phyloP scores from a whole-genome alignment of 2,888 invertebrate genomes.

The Nycteola revayana region DNA sequence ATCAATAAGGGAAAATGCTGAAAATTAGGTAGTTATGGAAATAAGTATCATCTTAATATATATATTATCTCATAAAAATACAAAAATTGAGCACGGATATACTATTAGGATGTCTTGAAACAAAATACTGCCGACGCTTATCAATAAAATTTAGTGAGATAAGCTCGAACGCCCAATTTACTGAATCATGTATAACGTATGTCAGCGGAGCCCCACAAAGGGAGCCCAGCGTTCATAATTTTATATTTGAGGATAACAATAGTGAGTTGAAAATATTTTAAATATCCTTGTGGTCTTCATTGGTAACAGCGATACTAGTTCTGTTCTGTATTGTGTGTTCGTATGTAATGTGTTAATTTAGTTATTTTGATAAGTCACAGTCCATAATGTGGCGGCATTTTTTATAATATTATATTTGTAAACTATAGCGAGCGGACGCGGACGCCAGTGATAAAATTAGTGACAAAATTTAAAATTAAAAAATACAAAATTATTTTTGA shows the following conservation, averaged over 20 bases:
- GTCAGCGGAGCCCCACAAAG: constrained; percentile 29
- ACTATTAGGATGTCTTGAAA: constrained; percentile 74
- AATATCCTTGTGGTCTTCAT: constrained; percentile 82
- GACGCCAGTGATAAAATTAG: constrained; percentile 78
- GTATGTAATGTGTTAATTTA: constrained; percentile 54
- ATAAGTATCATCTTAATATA: constrained; percentile 69
- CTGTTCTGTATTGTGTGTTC: constrained; percentile 53
- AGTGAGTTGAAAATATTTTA: constrained; percentile 59
- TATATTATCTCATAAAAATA: constrained; percentile 57
- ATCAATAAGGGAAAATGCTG: constrained; percentile 71
- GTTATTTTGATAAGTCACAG: constrained; percentile 61
- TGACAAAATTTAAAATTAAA: constrained; percentile 62
- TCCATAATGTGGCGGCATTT: constrained; percentile 60
- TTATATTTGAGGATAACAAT: constrained; percentile 59
- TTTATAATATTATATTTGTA: constrained; percentile 77
- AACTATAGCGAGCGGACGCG: constrained; percentile 77
- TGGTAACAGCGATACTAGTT: constrained; percentile 76
- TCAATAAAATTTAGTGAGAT: constrained; percentile 60
- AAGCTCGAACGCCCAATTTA: constrained; percentile 49
- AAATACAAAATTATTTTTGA: constrained; percentile 75
- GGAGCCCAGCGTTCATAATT: constrained; percentile 55
- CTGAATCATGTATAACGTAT: constrained; percentile 29
- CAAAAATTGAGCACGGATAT: constrained; percentile 77
- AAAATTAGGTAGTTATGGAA: constrained; percentile 72
- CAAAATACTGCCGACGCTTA: constrained; percentile 74